Conservation (phyloP, 2,113 vertebrate genomes). For the Malurus melanocephalus region DNA sequence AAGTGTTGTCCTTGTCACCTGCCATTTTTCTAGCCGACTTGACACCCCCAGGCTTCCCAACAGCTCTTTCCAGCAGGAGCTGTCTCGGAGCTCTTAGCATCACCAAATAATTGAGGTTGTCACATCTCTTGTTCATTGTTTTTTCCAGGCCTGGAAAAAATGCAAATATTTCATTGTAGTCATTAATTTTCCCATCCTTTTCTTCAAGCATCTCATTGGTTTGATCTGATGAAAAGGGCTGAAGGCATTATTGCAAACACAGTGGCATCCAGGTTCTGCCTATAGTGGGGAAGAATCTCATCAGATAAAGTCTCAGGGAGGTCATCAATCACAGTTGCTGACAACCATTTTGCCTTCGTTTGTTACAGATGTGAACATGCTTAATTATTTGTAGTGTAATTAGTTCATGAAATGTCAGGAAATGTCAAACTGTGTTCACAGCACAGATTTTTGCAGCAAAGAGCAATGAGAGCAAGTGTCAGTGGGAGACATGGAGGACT, state of each 20-base stretch:
- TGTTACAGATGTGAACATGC: constrained; percentile 89
- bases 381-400: constrained; percentile 94
- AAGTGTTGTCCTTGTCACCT: constrained; percentile 92
- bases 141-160: constrained; percentile 87
- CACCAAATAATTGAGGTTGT: constrained; percentile 98
- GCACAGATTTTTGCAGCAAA: constrained; percentile 71
- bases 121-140: constrained; percentile 92
- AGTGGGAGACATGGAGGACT: constrained; percentile 67
- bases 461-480: constrained; percentile 78
- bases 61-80: constrained; percentile 90
- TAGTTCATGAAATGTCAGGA: constrained; percentile 87
- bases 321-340: constrained; percentile 86
- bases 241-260: constrained; percentile 83
- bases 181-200: constrained; percentile 98
- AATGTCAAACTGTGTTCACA: constrained; percentile 82
- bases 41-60: constrained; percentile 85
- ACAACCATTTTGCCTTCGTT: constrained; percentile 83
- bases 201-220: constrained; percentile 83
- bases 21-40: constrained; percentile 90
- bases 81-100: constrained; percentile 89
- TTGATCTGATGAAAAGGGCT: constrained; percentile 88
- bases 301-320: constrained; percentile 84
- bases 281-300: constrained; percentile 78
- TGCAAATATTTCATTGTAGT: constrained; percentile 96
- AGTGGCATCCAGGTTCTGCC: constrained; percentile 75